Conservation (phyloP, 2,797 vertebrate genomes). For the Streptopelia turtur region DNA sequence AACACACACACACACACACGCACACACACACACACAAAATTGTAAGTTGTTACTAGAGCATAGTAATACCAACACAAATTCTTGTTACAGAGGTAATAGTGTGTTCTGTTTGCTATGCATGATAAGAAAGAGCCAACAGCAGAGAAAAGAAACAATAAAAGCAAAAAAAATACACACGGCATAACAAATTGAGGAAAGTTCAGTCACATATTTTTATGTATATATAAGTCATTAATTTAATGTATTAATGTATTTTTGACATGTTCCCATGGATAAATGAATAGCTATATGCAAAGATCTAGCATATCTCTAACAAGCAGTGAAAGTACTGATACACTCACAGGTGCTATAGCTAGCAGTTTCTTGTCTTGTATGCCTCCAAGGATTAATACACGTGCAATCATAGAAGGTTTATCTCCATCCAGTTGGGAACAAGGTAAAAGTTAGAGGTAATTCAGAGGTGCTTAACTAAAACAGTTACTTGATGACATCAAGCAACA, state of each 20-base stretch:
- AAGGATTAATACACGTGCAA: not conserved
- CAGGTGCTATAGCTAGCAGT: not conserved
- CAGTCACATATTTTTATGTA: not conserved
- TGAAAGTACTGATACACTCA: not conserved
- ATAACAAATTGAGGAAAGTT: not conserved
- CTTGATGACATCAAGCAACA: not conserved
- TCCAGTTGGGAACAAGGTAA: not conserved
- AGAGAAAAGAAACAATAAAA: not conserved
- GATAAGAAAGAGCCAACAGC: not conserved
- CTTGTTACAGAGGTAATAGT: not conserved
- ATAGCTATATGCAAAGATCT: not conserved
- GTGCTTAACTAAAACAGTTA: conserved; percentile 19
- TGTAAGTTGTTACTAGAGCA: not conserved
- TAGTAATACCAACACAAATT: not conserved
- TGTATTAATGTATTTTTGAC: not conserved
- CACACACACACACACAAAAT: too few species aligned
- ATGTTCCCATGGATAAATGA: not conserved
- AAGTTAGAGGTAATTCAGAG: not conserved
- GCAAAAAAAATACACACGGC: not conserved
- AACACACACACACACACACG: too few species aligned
- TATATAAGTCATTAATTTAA: not conserved
- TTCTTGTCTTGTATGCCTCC: not conserved
- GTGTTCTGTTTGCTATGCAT: not conserved
- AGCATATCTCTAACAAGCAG: not conserved
- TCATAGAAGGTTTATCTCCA: not conserved